These are phyloP conservation scores for Drosophila obscura DNA, from an alignment of 1,140 invertebrate species.

Conservation along the genomic window DNA sequence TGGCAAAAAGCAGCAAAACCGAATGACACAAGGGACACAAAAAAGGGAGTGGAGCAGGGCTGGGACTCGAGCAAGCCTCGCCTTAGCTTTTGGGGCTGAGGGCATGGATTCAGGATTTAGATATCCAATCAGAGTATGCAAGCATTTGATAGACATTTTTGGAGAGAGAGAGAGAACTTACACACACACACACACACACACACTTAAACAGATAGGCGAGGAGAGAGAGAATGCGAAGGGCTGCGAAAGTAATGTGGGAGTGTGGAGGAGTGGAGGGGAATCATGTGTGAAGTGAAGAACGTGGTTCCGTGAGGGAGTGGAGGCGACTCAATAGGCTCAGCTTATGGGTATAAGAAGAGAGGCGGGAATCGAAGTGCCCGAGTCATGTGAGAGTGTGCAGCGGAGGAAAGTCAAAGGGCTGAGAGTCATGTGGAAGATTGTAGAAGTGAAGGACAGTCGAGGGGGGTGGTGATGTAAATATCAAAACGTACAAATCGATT, in stretches of 20 bases:
- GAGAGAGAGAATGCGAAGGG: conserved; percentile 11
- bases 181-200: conserved; percentile 7
- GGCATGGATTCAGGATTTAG: conserved; percentile 75
- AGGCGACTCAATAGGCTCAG: no score
- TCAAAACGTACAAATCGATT: conserved; percentile 82
- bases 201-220: background rate
- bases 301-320: no score
- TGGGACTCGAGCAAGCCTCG: conserved; percentile 31
- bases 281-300: no score
- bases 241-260: conserved; percentile 4
- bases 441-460: no score
- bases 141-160: conserved; percentile 62
- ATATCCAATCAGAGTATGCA: conserved; percentile 79
- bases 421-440: no score
- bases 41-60: conserved; percentile 70
- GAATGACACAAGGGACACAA: conserved; percentile 38
- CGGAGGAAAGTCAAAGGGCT: no score
- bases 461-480: conserved; percentile 64
- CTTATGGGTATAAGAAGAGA: no score
- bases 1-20: conserved; percentile 52
- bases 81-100: conserved; percentile 42
- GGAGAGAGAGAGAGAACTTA: conserved; percentile 33
- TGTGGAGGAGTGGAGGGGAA: conserved; percentile 2
- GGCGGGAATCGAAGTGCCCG: no score
- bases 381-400: no score